Conservation (phyloP, 53 echinoderm and acorn worm species). For the Henricia sp. region DNA sequence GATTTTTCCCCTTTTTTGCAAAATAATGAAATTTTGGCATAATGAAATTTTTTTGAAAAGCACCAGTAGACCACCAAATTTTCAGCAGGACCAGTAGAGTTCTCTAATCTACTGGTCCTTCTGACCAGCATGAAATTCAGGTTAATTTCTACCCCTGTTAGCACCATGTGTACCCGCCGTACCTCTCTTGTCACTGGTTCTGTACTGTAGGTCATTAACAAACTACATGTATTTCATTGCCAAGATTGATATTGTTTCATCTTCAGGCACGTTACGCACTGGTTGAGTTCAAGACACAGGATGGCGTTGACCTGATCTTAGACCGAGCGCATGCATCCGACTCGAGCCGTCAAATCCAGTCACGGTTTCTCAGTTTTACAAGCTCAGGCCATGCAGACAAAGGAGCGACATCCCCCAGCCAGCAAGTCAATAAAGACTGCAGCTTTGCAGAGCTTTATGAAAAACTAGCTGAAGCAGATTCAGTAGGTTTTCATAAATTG, state of each 20-base stretch:
- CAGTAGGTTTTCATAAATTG: constrained; percentile 74
- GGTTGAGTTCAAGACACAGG: constrained; percentile 74
- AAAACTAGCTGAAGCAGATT: constrained; percentile 53
- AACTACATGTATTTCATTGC: too few relatives aligned
- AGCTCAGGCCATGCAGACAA: constrained; percentile 41
- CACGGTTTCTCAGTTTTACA: constrained; percentile 81
- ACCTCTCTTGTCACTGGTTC: too few relatives aligned
- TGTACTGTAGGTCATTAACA: too few relatives aligned
- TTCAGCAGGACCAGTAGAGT: too few relatives aligned
- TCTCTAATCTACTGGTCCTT: too few relatives aligned
- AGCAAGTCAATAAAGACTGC: constrained; percentile 65
- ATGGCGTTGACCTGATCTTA: constrained; percentile 60
- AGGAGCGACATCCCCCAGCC: background rate
- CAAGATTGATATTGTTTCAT: background rate
- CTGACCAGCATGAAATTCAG: too few relatives aligned
- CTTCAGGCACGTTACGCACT: constrained; percentile 86
- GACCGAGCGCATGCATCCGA: constrained; percentile 51
- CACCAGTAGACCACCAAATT: too few relatives aligned
- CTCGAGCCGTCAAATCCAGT: constrained; percentile 43
- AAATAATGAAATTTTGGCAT: too few relatives aligned
- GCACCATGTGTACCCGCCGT: too few relatives aligned
- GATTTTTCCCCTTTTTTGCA: too few relatives aligned
- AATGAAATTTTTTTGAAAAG: too few relatives aligned
- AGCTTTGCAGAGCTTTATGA: constrained; percentile 59
- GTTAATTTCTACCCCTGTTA: too few relatives aligned